Evolutionary conservation across 2,888 invertebrate species (phyloP).

Genomic region (Microchrysa polita): DNA sequence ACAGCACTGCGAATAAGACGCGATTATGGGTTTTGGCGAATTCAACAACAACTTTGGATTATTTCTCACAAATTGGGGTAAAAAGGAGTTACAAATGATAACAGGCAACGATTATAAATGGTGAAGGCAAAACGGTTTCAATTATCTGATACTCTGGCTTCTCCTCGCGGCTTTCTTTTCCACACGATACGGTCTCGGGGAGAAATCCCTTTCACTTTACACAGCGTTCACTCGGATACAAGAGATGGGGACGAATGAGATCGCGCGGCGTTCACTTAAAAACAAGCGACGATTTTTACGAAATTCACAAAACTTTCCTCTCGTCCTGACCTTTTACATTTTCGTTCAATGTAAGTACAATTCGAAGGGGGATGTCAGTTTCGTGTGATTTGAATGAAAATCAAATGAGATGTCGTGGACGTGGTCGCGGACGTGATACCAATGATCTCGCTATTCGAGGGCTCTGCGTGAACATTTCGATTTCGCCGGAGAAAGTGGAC

Average conservation of each 20-base stretch:
- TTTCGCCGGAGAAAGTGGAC: not conserved
- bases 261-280: not conserved
- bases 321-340: constrained; percentile 28
- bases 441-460: not conserved
- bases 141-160: too few species aligned
- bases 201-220: constrained; percentile 37
- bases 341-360: not conserved
- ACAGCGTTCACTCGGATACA: not conserved
- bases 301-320: constrained; percentile 9
- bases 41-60: constrained; percentile 15
- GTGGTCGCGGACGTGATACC: not conserved
- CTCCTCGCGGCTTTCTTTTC: not conserved
- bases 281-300: not conserved
- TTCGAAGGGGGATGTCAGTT: not conserved
- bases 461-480: not conserved
- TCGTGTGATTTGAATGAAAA: not conserved
- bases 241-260: constrained; percentile 4
- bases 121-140: not conserved
- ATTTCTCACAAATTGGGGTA: constrained; percentile 17
- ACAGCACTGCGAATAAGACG: constrained; percentile 20
- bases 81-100: constrained; percentile 17
- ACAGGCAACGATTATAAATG: constrained; percentile 26
- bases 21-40: constrained; percentile 23
- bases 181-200: not conserved
- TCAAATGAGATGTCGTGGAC: not conserved